A percentile compares a stretch with the other conserved stretches of the same genome.
Evolutionary conservation across 1,140 invertebrate species (phyloP).

Genomic region (Neelides sp.): DNA sequence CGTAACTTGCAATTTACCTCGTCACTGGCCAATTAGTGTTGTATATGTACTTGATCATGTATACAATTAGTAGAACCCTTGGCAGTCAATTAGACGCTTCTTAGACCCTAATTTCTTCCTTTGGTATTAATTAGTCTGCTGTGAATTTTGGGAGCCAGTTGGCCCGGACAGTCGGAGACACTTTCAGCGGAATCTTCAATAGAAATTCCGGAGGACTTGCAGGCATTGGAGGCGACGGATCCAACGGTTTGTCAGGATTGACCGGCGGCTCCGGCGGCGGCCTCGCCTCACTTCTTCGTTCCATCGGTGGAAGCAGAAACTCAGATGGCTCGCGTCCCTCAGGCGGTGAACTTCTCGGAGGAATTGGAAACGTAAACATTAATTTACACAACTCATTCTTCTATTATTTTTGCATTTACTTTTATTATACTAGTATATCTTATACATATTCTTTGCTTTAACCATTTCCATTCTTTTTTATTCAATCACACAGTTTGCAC

Average conservation of each 20-base stretch:
- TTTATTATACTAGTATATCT: slow-evolving; percentile 1
- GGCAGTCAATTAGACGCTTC: too few species aligned
- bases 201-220: neutral
- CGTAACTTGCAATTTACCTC: too few species aligned
- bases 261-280: too few species aligned
- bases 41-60: too few species aligned
- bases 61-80: too few species aligned
- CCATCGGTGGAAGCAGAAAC: slow-evolving; percentile 4
- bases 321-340: neutral
- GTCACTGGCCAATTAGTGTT: too few species aligned
- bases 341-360: slow-evolving; percentile 21
- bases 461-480: slow-evolving; percentile 1
- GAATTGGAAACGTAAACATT: slow-evolving; percentile 29
- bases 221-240: neutral
- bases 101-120: neutral
- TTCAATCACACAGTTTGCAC: slow-evolving; percentile 22
- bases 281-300: neutral
- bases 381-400: neutral
- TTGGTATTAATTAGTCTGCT: slow-evolving; percentile 20
- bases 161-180: slow-evolving; percentile 25
- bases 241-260: too few species aligned
- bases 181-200: slow-evolving; percentile 27
- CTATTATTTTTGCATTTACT: neutral
- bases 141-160: slow-evolving; percentile 29
- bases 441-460: neutral